phyloP scores from a whole-genome alignment of 2,113 vertebrate species.

The Psettodes erumei region DNA sequence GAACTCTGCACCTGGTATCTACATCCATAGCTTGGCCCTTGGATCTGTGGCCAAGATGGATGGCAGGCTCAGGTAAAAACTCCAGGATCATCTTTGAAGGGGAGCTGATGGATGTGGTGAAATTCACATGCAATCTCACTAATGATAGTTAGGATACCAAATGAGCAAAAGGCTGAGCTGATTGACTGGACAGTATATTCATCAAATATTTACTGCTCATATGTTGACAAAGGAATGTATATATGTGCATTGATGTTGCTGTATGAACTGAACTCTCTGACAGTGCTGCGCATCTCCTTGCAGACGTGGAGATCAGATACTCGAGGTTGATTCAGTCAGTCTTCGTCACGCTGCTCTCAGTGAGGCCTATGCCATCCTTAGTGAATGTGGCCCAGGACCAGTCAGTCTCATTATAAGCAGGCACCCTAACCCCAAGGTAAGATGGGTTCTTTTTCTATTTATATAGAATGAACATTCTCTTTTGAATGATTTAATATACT shows the following conservation, averaged over 20 bases:
- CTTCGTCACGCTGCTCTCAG: conserved; percentile 91
- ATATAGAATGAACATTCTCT: neutral
- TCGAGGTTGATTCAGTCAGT: conserved; percentile 94
- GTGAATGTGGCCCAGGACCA: conserved; percentile 93
- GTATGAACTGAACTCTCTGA: neutral
- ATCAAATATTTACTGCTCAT: neutral
- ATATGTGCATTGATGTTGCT: neutral
- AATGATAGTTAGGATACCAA: conserved; percentile 4
- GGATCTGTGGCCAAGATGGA: conserved; percentile 98
- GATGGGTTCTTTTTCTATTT: neutral
- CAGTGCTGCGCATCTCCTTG: neutral
- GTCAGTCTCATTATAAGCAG: conserved; percentile 95
- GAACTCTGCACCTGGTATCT: conserved; percentile 91
- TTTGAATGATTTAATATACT: neutral
- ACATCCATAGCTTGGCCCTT: conserved; percentile 94
- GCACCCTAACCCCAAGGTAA: conserved; percentile 95
- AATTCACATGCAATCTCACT: neutral
- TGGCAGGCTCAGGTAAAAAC: conserved; percentile 89
- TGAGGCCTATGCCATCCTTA: conserved; percentile 94
- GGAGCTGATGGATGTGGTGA: too few species aligned
- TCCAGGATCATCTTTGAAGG: neutral
- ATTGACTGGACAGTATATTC: too few species aligned
- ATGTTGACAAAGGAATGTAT: neutral
- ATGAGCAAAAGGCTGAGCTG: too few species aligned
- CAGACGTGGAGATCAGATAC: conserved; percentile 95